Percentiles rank a stretch among this genome's conserved stretches.
phyloP scores from a whole-genome alignment of 2,888 invertebrate species.

The Mesorhabditis spiculigera region DNA sequence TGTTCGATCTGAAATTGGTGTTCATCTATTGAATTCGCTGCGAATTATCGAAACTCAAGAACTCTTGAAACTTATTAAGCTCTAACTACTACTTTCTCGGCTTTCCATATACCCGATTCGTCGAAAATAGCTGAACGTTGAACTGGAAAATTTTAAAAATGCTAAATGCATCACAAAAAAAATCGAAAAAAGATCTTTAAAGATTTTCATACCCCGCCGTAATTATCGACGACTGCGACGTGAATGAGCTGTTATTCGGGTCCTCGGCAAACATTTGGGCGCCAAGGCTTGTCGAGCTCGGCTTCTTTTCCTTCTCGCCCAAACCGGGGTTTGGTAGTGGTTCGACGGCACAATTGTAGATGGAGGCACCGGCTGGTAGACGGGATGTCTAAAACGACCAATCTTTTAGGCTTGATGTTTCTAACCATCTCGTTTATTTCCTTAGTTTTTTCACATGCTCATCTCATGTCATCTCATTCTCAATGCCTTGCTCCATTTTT shows the following conservation, averaged over 20 bases:
- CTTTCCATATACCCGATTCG: too few species aligned
- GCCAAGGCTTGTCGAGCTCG: slow-evolving; percentile 1
- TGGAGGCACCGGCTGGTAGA: not conserved
- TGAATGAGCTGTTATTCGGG: not conserved
- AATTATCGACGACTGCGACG: not conserved
- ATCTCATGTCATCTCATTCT: too few species aligned
- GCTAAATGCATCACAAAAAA: not conserved
- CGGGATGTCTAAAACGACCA: not conserved
- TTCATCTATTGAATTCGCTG: not conserved
- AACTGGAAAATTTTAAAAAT: not conserved
- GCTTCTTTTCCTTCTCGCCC: not conserved
- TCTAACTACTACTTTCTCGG: too few species aligned
- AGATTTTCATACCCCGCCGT: not conserved
- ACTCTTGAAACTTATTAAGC: too few species aligned
- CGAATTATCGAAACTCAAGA: too few species aligned
- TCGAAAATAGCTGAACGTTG: too few species aligned
- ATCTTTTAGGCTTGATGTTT: too few species aligned
- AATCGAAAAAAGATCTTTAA: too few species aligned
- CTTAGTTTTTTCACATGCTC: too few species aligned
- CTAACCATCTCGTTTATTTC: too few species aligned
- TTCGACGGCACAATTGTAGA: not conserved
- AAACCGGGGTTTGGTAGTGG: not conserved
- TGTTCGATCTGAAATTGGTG: not conserved
- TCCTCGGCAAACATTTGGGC: not conserved
- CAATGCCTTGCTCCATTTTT: too few species aligned